Base-by-base conservation (phyloP, 2,888 invertebrate genomes). In the Eupithecia pulchellata region DNA sequence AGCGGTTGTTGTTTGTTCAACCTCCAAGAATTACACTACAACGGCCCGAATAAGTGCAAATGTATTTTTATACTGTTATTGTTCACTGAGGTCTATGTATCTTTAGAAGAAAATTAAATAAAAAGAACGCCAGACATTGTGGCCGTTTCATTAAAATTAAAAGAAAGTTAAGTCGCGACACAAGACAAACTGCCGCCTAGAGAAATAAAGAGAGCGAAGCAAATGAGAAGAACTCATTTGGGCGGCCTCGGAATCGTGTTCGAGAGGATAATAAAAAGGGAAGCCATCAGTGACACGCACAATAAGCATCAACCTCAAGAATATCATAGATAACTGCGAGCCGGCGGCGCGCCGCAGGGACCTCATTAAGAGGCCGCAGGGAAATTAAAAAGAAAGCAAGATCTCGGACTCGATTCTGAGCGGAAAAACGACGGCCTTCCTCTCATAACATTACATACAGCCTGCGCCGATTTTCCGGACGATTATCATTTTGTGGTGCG, bases 361-460 rank as follows among this genome's bases (percentile, higher is more conserved):
- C 89, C 92, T 94, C 94, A 94, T 94, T 94, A 94, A 93, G 92
- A 90, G 92, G 86, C 94, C 94, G 91, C 91, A 91, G 94, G 94
- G 94, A 94, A 94, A 94, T 94, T 94, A 94, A 94, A 94, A 94
- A 94, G 94, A 93, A 94, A 94, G 88, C 93, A 93, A 93, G 91
- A 92, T 89, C 92, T 93, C 89, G 94, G 93, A 93, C 94, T 91
- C 93, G 90, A 93, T 92, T 92, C 92, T 90, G 89, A 84, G 86
- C 86, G 87, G 91, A 90, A 87, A 91, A 92, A 91, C 91, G 90
- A 85, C 86, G 89, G 85, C 89, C 90, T 91, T 90, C 90, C 91
- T 91, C 93, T 92, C 92, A 92, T 93, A 93, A 93, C 93, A 91
- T 94, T 94, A 94, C 93, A 93, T 94, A 93, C 94, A 94, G 94